These are phyloP conservation scores for Falco punctatus DNA, from an alignment of 2,113 vertebrate genomes.

Conservation along the genomic window DNA sequence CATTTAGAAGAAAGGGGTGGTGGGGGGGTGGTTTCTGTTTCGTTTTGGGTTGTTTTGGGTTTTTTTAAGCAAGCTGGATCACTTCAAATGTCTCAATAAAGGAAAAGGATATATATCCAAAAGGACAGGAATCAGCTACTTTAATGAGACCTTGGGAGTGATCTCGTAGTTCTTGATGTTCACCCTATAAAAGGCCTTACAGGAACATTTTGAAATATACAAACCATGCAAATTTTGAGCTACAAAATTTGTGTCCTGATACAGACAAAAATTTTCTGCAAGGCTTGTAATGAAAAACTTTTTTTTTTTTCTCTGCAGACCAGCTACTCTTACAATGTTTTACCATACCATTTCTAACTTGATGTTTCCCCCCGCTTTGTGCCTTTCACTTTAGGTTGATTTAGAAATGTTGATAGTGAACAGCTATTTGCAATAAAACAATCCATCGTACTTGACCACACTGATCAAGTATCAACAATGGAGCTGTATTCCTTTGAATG, in stretches of 20 bases:
- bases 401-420: neutral
- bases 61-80: neutral
- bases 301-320: accelerated
- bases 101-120: accelerated
- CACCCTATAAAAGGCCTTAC: neutral
- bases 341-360: neutral
- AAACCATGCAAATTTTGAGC: accelerated
- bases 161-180: neutral
- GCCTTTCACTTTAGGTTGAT: neutral
- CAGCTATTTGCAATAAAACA: neutral
- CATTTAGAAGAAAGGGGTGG: neutral
- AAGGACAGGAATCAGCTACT: neutral
- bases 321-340: neutral
- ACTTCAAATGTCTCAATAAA: neutral
- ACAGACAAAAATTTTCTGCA: neutral
- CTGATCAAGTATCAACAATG: neutral
- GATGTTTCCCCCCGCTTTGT: neutral
- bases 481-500: neutral
- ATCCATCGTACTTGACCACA: neutral
- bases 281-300: neutral
- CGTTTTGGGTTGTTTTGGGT: neutral
- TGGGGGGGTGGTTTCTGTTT: accelerated
- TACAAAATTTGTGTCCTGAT: neutral
- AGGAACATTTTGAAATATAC: neutral
- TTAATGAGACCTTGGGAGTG: neutral